Base-by-base conservation (phyloP, 92 coral and sea anemone species). In the Siderastrea radians region DNA sequence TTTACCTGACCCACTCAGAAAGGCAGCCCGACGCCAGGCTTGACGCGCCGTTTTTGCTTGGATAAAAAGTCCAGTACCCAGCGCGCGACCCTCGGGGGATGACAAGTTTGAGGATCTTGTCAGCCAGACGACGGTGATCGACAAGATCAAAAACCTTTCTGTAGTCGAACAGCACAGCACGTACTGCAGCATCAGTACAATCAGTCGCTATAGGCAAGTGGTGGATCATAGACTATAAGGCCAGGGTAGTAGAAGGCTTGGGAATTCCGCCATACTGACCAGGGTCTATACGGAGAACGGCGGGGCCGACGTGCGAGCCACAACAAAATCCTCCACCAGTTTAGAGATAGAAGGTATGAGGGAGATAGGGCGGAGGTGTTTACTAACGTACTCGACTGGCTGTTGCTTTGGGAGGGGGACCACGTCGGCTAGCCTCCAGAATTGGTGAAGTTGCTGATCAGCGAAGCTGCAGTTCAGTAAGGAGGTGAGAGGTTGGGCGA, bases 171-270 rank as follows among this genome's bases (percentile, higher is more conserved):
- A 67, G 46, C 43, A 67, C 12, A 16, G 7, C 50, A 16, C 72
- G 7, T 46, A 67, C 49, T 9, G 47, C 49, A 16, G 72, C 72
- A 67, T 46, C 72, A 19, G 72, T 67, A 10, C 72, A 44, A 38
- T 67, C 72, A 5, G 72, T 51, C 14, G 50, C 44, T 44, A 53
- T 43, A 43, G 66, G 59, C 75, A 5, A 72, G 67, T 14, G 68
- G 60, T 81, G 68, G 72, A 72, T 59, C 54, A 11, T 44, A 47
- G 67, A 77, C 7, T 17, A 57, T 57, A 16, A 48, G 49, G 68
- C 63, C 50, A 52, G 46, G 53, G 68, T 55, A 52, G 82, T 77
- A 6, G 45, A 52, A 10, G 81, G 53, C 66, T 59, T 77, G 45
- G 67, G 81, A 17, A 77, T 55, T 15, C n/a, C 58, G 45, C 49